A percentile compares a stretch with the other conserved stretches of the same genome.
Conservation (phyloP, 2,113 vertebrate species). For the Ophthalmolycus amberensis region DNA sequence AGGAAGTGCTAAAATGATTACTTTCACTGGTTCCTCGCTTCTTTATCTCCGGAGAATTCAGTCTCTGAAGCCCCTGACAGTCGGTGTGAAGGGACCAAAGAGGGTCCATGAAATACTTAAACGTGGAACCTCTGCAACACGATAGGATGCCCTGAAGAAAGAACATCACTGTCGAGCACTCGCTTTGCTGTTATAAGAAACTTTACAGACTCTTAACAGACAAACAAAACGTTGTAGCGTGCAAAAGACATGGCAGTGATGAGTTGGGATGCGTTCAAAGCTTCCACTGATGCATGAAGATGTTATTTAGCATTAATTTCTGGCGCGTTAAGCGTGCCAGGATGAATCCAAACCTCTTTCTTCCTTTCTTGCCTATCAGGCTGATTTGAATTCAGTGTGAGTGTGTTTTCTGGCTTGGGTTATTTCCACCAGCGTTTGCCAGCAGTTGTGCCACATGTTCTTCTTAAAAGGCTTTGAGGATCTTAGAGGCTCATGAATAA, state of each 20-base stretch:
- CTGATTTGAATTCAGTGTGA: constrained; percentile 47
- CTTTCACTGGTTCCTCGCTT: constrained; percentile 61
- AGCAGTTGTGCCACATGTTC: constrained; percentile 61
- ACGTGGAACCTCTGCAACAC: constrained; percentile 51
- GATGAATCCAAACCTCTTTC: constrained; percentile 39
- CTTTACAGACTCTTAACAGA: constrained; percentile 18
- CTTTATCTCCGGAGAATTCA: constrained; percentile 66
- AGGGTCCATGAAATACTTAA: constrained; percentile 68
- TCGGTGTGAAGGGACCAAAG: constrained; percentile 67
- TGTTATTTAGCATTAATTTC: constrained; percentile 61
- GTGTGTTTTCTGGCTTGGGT: constrained; percentile 58
- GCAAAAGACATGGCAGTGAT: constrained; percentile 36
- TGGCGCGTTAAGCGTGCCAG: constrained; percentile 37
- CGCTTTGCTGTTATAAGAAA: constrained; percentile 23
- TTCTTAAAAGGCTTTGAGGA: constrained; percentile 71
- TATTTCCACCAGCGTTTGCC: constrained; percentile 60
- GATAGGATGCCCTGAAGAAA: constrained; percentile 34
- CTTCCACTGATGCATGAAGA: constrained; percentile 45
- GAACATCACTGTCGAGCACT: constrained; percentile 50
- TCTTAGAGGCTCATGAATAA: constrained; percentile 65
- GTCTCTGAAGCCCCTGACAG: constrained; percentile 67
- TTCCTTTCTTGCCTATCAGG: constrained; percentile 33
- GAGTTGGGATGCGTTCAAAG: constrained; percentile 34
- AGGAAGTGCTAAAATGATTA: constrained; percentile 75
- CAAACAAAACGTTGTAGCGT: constrained; percentile 32